Conservation (phyloP, 2,113 vertebrate species). For the Dermatemys mawii region DNA sequence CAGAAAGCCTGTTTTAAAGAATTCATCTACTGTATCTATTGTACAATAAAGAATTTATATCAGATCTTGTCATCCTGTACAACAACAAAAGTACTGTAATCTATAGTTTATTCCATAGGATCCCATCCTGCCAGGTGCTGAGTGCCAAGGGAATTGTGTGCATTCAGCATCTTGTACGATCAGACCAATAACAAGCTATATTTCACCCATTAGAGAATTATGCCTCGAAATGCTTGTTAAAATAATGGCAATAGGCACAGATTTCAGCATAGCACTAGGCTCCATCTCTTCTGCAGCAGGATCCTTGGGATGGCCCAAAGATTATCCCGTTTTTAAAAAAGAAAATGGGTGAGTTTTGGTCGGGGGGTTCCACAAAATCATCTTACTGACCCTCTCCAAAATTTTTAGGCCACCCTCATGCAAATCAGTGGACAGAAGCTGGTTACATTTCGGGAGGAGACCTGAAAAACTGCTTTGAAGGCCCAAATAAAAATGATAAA, state of each 20-base stretch:
- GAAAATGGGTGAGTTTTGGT: background rate
- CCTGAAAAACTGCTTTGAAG: background rate
- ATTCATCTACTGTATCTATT: background rate
- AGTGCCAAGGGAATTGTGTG: fast-evolving
- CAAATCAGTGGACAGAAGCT: background rate
- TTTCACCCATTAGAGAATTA: background rate
- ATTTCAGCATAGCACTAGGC: background rate
- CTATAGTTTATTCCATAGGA: fast-evolving
- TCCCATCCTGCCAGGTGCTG: background rate
- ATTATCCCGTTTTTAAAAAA: background rate
- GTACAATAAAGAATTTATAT: background rate
- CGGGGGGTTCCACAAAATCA: background rate
- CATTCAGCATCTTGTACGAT: background rate
- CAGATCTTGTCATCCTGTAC: background rate
- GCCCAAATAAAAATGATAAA: background rate
- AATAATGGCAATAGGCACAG: background rate
- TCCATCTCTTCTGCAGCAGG: background rate
- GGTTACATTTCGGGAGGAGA: background rate
- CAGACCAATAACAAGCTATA: background rate
- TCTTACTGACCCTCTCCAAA: background rate
- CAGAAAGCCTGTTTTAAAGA: too few species aligned
- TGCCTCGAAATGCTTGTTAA: background rate
- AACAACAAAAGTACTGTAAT: background rate
- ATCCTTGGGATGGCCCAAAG: background rate
- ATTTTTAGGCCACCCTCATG: background rate